Conservation (phyloP, 2,113 vertebrate genomes). For the Phyllostomus discolor region DNA sequence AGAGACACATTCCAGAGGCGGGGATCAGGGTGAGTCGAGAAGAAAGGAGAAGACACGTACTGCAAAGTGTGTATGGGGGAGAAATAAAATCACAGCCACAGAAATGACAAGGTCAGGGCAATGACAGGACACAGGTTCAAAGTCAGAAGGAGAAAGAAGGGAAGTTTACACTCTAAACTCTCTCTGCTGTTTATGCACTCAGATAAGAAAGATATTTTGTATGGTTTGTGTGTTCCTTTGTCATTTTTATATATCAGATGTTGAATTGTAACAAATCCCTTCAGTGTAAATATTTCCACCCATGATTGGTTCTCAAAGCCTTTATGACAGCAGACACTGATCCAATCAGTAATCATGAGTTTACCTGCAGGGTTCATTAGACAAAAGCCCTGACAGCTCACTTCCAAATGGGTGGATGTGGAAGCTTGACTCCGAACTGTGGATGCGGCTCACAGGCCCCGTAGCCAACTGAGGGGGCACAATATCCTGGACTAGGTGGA, state of each 20-base stretch:
- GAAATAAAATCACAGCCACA: background rate
- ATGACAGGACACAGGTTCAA: background rate
- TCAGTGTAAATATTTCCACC: background rate
- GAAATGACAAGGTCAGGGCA: background rate
- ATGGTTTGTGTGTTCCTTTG: background rate
- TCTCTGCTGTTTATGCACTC: background rate
- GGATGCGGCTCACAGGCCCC: accelerated
- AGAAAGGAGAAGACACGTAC: background rate
- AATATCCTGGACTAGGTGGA: background rate
- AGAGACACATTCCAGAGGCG: background rate
- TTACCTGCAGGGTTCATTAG: background rate
- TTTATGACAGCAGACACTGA: background rate
- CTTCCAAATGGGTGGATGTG: background rate
- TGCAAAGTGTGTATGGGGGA: background rate
- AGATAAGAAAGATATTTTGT: background rate
- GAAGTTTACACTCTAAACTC: background rate
- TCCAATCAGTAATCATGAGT: background rate
- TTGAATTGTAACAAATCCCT: background rate
- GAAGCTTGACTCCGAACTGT: background rate
- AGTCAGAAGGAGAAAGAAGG: background rate
- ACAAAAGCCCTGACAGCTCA: background rate
- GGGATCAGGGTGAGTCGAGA: background rate
- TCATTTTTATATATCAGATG: background rate
- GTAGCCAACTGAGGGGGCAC: too few relatives aligned
- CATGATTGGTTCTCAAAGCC: background rate